Evolutionary conservation across 2,888 invertebrate genomes (phyloP).

Genomic region (Choreutis nemorana): DNA sequence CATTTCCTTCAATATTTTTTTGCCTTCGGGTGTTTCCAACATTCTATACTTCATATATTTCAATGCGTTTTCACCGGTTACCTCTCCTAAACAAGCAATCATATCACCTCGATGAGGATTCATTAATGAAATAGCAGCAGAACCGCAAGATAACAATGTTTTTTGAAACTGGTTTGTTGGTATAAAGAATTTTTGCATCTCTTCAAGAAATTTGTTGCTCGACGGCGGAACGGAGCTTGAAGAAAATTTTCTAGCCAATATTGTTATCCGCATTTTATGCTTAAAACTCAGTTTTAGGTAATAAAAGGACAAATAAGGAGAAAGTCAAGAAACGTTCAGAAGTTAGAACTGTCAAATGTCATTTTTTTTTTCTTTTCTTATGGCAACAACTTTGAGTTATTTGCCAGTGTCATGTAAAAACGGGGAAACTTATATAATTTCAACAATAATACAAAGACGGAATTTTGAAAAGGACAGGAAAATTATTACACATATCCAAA

Average conservation of each 20-base stretch:
- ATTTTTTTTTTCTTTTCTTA: too few species aligned
- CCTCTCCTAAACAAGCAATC: slow-evolving; percentile 95
- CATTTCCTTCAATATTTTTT: slow-evolving; percentile 74
- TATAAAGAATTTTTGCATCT: slow-evolving; percentile 71
- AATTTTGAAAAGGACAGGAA: too few species aligned
- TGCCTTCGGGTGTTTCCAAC: slow-evolving; percentile 79
- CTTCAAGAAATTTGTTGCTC: slow-evolving; percentile 62
- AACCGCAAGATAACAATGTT: slow-evolving; percentile 80
- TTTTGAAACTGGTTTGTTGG: slow-evolving; percentile 77
- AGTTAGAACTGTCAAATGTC: too few species aligned
- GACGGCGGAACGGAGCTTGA: slow-evolving; percentile 12
- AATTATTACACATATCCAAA: too few species aligned
- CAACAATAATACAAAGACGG: too few species aligned
- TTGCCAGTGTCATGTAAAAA: too few species aligned
- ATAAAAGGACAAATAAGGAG: too few species aligned
- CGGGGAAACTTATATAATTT: too few species aligned
- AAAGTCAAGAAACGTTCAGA: too few species aligned
- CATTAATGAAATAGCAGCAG: slow-evolving; percentile 82
- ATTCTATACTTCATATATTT: slow-evolving; percentile 77
- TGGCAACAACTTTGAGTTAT: too few species aligned
- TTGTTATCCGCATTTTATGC: slow-evolving; percentile 19
- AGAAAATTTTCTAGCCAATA: slow-evolving; percentile 19
- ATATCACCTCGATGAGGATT: slow-evolving; percentile 88
- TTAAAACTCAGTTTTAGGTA: too few species aligned
- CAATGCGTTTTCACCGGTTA: slow-evolving; percentile 80